Evolutionary conservation across 2,888 invertebrate species (phyloP), one percentile per base, ranked within the genome.

Genomic region (Drosophila paucipuncta): DNA sequence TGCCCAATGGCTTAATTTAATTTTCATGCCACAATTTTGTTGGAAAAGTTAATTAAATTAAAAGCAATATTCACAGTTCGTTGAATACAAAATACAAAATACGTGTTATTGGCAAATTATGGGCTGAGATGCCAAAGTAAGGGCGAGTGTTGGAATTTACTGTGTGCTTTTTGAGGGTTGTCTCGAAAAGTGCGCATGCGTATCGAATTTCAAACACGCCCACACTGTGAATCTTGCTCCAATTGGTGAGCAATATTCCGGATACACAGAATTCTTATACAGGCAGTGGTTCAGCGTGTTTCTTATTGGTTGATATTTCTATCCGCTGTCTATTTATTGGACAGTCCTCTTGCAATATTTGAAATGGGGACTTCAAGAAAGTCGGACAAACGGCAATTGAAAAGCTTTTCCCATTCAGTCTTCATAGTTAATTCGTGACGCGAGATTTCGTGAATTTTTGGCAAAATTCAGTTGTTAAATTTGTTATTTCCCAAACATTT

Each of bases 41-140:
- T 68, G 68, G 65, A 70, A 69, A 77, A 84, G 85, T 82, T 83
- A 83, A 83, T 84, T 83, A 80, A 83, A 83, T 83, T 83, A 83
- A 83, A 84, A 84, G 83, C 83, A 83, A 83, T 84, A 83, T 83
- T 84, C 83, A 83, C 83, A 83, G 83, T 84, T 84, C 82, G 85
- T 75, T 84, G 82, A 78, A 70, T 84, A 68, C 74, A 64, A 78
- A 83, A 76, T 80, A 80, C 75, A 76, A 80, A 81, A 68, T 82
- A 78, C 71, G 81, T 76, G 78, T 55, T 80, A 76, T 75, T 73
- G 80, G 62, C 68, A 69, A 64, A 76, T 66, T 68, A 60, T 50
- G 43, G 55, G 49, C 33, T 31, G 62, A 41, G 52, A 30, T 33
- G 18, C 16, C 11, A 43, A 25, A 30, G 30, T 37, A 11, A 59